phyloP scores from a whole-genome alignment of 1,140 invertebrate genomes.

The Drosophila pectinifera region DNA sequence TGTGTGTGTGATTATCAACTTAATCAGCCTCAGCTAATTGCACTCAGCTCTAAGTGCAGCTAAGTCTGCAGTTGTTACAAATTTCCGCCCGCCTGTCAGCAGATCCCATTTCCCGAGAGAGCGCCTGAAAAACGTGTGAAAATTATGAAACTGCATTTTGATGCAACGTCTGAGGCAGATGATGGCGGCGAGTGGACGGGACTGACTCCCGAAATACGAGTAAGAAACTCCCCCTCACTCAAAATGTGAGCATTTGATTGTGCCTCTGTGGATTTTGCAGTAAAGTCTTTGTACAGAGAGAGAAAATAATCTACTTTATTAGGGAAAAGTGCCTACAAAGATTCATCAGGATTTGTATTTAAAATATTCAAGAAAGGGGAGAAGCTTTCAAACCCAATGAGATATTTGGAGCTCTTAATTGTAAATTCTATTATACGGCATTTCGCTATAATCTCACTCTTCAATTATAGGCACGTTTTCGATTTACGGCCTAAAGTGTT shows the following conservation, averaged over 20 bases:
- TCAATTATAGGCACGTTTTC: too few species aligned
- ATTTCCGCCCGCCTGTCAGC: conserved; percentile 78
- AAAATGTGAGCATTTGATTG: conserved; percentile 65
- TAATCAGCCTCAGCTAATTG: conserved; percentile 56
- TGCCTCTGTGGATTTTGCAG: conserved; percentile 45
- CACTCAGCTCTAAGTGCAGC: conserved; percentile 65
- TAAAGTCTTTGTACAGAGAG: neutral
- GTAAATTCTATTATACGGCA: too few species aligned
- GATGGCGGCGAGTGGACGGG: conserved; percentile 23
- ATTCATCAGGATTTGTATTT: too few species aligned
- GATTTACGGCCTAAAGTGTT: too few species aligned
- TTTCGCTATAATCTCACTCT: too few species aligned
- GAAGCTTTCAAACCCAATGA: neutral
- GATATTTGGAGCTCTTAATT: too few species aligned
- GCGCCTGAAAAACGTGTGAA: conserved; percentile 74
- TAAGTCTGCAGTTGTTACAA: conserved; percentile 59
- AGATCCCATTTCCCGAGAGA: conserved; percentile 54
- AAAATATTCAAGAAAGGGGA: neutral
- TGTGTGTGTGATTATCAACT: conserved; percentile 57
- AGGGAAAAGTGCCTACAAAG: too few species aligned
- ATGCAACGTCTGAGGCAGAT: conserved; percentile 33
- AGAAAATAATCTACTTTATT: neutral
- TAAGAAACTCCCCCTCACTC: conserved; percentile 41
- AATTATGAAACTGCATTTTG: conserved; percentile 77
- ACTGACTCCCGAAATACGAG: conserved; percentile 57